Evolutionary conservation across 2,888 invertebrate species (phyloP), one percentile per base, ranked within the genome.

Genomic region (Dione vanillae): DNA sequence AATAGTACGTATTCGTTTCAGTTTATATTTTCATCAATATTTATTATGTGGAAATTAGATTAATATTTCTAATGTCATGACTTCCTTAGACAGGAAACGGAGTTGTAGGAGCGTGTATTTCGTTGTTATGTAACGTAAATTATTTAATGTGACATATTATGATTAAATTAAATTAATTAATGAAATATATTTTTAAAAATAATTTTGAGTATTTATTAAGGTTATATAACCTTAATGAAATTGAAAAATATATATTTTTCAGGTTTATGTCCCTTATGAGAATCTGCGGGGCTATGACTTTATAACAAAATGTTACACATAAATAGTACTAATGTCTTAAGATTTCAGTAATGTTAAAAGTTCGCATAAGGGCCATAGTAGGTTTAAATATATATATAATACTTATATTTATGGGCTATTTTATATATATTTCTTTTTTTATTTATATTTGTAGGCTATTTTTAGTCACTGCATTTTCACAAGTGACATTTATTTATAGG

Each of bases 361-460:
- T 92, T 75, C 85, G 82, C 77, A 82, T 92, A 73, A 88, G 92
- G 75, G 91, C 79, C n/a, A 77, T 91, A 74, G 92, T 92, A 80
- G 86, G 91, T 83, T 66, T 35, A 20, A 12, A 52, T 56, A 14
- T 45, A 52, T n/a, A n/a, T n/a, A n/a, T n/a, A n/a, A n/a, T n/a
- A n/a, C 45, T n/a, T 52, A 59, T n/a, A n/a, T 20, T 14, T 0
- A 20, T 43, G 43, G 8, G 14, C n/a, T 14, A n/a, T 0, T 45
- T 27, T 45, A n/a, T n/a, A n/a, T n/a, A n/a, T n/a, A n/a, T n/a
- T n/a, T n/a, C n/a, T n/a, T n/a, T n/a, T n/a, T n/a, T n/a, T n/a
- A n/a, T 51, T n/a, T 52, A 59, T n/a, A n/a, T 20, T 14, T 0
- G 14, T 43, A 59, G 8, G 14, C n/a, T 14, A n/a, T 0, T 45